phyloP scores from a whole-genome alignment of 2,113 vertebrate species.

The Nansenia antarctica region DNA sequence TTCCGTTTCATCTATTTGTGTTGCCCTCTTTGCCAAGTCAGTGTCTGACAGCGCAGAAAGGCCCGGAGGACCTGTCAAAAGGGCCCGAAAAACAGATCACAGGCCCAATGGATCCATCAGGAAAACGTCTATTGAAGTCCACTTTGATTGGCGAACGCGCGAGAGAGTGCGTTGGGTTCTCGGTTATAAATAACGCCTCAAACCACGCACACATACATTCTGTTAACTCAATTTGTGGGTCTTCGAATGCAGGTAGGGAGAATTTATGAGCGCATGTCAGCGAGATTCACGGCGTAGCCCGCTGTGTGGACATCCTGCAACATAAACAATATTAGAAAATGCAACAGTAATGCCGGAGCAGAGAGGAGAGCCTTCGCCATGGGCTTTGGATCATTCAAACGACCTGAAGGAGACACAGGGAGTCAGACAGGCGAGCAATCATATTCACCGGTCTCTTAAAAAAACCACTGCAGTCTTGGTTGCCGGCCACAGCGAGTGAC shows the following conservation, averaged over 20 bases:
- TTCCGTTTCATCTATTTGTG: slow-evolving; percentile 31
- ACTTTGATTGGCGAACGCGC: too few species aligned
- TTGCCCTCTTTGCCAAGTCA: slow-evolving; percentile 13
- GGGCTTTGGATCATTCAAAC: slow-evolving; percentile 43
- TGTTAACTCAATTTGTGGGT: slow-evolving; percentile 30
- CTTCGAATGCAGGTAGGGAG: not conserved
- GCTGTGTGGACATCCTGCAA: slow-evolving; percentile 14
- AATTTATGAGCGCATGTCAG: slow-evolving; percentile 18
- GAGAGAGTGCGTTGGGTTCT: not conserved
- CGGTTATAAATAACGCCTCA: not conserved
- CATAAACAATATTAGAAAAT: slow-evolving; percentile 31
- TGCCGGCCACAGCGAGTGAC: slow-evolving; percentile 43
- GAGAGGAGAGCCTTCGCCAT: slow-evolving; percentile 8
- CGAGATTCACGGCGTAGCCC: not conserved
- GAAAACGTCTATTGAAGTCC: not conserved
- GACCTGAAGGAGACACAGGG: slow-evolving; percentile 25
- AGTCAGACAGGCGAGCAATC: slow-evolving; percentile 17
- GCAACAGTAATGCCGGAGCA: not conserved
- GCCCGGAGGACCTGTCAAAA: slow-evolving; percentile 1
- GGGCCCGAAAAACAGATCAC: slow-evolving; percentile 3
- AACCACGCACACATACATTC: not conserved
- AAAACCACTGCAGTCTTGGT: slow-evolving; percentile 29
- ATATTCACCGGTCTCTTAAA: slow-evolving; percentile 29
- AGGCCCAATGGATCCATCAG: too few species aligned
- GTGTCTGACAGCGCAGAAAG: slow-evolving; percentile 22